A percentile compares a stretch with the other conserved stretches of the same genome.
phyloP scores from a whole-genome alignment of 92 coral and sea anemone genomes.

The Parazoanthus swiftii region DNA sequence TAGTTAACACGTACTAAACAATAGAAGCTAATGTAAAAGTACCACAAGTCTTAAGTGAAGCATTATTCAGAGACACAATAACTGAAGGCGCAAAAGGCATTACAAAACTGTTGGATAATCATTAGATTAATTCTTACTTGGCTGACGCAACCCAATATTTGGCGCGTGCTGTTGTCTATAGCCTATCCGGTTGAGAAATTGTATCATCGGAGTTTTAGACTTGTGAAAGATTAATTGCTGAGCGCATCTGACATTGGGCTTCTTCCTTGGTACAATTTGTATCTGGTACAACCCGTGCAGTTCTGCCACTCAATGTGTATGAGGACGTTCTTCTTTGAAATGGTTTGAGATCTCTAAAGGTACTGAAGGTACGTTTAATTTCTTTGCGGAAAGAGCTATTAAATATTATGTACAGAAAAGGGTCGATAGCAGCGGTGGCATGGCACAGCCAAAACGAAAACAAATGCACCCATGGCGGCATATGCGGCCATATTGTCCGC shows the following conservation, averaged over 20 bases:
- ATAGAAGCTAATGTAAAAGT: too few relatives aligned
- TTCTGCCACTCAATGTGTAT: neutral
- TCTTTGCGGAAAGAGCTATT: conserved; percentile 47
- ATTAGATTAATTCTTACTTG: too few relatives aligned
- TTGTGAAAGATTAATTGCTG: neutral
- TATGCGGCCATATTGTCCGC: neutral
- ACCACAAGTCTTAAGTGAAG: too few relatives aligned
- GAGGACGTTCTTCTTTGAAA: conserved; percentile 1
- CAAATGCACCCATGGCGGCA: conserved; percentile 43
- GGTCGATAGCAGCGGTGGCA: conserved; percentile 74
- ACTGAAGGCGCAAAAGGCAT: too few relatives aligned
- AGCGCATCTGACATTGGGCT: neutral
- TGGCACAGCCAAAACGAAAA: conserved; percentile 79
- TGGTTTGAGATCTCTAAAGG: neutral
- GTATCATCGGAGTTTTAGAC: neutral
- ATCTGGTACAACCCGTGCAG: conserved; percentile 9
- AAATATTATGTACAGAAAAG: conserved; percentile 46
- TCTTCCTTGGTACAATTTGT: neutral
- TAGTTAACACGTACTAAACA: too few relatives aligned
- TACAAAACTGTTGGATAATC: too few relatives aligned
- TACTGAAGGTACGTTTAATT: neutral
- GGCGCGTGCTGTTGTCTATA: too few relatives aligned
- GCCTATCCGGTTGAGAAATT: too few relatives aligned
- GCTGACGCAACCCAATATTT: too few relatives aligned
- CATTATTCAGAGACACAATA: too few relatives aligned